These are phyloP conservation scores for Eristalis intricaria DNA, from an alignment of 2,888 invertebrate species.

Conservation along the genomic window DNA sequence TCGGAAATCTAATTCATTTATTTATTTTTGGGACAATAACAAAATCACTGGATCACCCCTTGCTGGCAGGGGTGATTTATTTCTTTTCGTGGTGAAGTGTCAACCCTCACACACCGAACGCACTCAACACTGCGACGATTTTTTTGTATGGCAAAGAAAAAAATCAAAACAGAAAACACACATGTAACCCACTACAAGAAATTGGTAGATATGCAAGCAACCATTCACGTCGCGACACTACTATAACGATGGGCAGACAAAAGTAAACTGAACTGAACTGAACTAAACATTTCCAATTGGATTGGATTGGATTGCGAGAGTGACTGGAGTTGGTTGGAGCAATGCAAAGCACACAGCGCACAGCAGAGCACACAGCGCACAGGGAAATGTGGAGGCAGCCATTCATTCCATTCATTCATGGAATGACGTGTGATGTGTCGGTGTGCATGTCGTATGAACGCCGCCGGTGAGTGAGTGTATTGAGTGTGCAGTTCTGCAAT, in stretches of 20 bases:
- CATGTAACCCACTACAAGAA: constrained; percentile 36
- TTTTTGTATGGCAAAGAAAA: background rate
- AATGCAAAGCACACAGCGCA: constrained; percentile 39
- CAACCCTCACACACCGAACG: constrained; percentile 54
- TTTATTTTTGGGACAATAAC: constrained; percentile 1
- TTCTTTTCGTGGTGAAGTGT: constrained; percentile 58
- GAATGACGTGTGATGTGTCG: constrained; percentile 42
- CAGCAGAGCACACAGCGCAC: constrained; percentile 14
- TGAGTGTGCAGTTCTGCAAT: constrained; percentile 64
- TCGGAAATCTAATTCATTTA: constrained; percentile 16
- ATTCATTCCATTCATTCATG: constrained; percentile 64
- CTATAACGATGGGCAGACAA: constrained; percentile 61
- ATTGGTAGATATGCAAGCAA: constrained; percentile 27
- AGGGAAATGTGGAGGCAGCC: background rate
- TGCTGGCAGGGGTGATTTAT: constrained; percentile 36
- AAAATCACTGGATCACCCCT: constrained; percentile 45
- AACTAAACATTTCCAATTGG: constrained; percentile 70
- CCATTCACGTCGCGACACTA: constrained; percentile 61
- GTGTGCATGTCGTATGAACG: constrained; percentile 16
- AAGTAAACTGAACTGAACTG: constrained; percentile 71
- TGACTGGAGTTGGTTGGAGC: constrained; percentile 66
- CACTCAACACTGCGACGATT: constrained; percentile 53
- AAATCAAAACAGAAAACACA: constrained; percentile 55
- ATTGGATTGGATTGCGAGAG: constrained; percentile 69
- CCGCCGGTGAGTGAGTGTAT: constrained; percentile 33